A percentile compares a stretch with the other conserved stretches of the same genome.
Evolutionary conservation across 2,113 vertebrate species (phyloP).

Genomic region (Muscicapa adusta): DNA sequence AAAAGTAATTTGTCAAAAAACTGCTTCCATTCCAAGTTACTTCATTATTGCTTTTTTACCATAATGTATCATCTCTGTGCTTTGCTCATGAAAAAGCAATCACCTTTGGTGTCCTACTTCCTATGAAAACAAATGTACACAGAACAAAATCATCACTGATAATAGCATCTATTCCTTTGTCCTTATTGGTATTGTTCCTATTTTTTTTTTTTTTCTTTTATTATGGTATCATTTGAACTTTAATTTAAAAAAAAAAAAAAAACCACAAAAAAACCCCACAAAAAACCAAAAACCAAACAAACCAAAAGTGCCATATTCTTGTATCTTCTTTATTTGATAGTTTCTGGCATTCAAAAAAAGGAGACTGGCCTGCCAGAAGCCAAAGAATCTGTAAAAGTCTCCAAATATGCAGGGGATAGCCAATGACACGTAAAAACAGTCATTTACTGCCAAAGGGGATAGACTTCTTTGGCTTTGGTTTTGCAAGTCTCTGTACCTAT

Average conservation of each 20-base stretch:
- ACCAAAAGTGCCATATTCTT: not conserved
- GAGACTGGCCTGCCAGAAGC: not conserved
- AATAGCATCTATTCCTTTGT: not conserved
- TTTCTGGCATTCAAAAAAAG: not conserved
- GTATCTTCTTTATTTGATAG: not conserved
- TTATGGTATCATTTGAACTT: not conserved
- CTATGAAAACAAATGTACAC: not conserved
- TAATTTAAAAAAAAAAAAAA: too few relatives aligned
- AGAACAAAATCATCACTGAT: not conserved
- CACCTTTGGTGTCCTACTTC: not conserved
- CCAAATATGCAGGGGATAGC: not conserved
- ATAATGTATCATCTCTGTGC: not conserved
- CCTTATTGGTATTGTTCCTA: not conserved
- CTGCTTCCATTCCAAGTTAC: not conserved
- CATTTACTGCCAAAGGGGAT: not conserved
- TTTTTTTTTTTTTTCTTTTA: not conserved
- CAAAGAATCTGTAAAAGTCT: not conserved
- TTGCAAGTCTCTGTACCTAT: not conserved
- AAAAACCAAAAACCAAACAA: too few relatives aligned
- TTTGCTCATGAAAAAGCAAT: not conserved
- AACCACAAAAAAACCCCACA: too few relatives aligned
- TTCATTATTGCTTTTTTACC: not conserved
- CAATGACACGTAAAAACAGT: not conserved
- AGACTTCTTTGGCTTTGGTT: not conserved
- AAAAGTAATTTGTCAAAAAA: not conserved